Conservation (phyloP, 2,888 invertebrate genomes). For the Zele albiditarsus region DNA sequence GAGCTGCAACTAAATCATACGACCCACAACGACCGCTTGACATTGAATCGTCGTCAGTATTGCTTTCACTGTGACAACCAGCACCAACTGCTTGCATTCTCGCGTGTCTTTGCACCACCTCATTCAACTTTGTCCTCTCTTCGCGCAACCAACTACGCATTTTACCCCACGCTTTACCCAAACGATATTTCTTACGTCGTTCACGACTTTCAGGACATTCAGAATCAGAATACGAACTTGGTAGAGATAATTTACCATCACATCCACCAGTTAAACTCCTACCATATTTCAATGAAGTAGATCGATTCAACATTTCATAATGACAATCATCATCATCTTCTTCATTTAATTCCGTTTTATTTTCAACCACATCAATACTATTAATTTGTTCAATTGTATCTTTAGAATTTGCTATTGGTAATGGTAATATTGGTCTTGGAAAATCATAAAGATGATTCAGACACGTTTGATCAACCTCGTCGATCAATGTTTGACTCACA, state of each 20-base stretch:
- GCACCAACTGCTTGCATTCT: constrained; percentile 64
- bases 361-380: neutral
- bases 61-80: constrained; percentile 46
- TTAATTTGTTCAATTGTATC: neutral
- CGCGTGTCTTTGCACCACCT: constrained; percentile 66
- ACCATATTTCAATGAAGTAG: neutral
- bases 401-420: constrained; percentile 9
- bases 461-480: constrained; percentile 19
- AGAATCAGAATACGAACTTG: constrained; percentile 59
- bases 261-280: neutral
- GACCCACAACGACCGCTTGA: constrained; percentile 56
- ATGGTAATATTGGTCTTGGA: constrained; percentile 49
- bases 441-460: constrained; percentile 58
- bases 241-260: neutral
- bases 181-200: constrained; percentile 47
- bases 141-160: constrained; percentile 67
- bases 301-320: constrained; percentile 2
- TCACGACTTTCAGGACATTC: constrained; percentile 53
- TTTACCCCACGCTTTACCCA: constrained; percentile 66
- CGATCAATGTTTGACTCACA: neutral
- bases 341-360: neutral
- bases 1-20: constrained; percentile 65
- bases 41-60: constrained; percentile 37
- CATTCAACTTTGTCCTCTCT: constrained; percentile 63
- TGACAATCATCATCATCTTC: neutral